Base-by-base conservation (phyloP, 2,888 invertebrate genomes). In the Drosophila hamatofila region DNA sequence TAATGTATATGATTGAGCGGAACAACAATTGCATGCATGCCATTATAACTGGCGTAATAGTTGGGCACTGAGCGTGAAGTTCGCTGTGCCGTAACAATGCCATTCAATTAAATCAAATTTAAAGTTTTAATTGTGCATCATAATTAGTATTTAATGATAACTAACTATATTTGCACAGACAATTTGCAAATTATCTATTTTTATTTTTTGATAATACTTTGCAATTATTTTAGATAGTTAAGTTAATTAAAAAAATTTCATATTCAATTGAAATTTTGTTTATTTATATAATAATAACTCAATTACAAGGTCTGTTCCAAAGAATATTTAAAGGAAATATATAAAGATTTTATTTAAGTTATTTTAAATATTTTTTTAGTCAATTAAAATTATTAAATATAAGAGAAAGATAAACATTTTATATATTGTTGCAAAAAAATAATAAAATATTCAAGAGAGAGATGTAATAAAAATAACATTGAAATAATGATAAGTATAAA, bases 1-100 rank as follows among this genome's bases (percentile, higher is more conserved):
- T 11, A 7, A 21, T 8, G 14, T 49, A 6, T 21, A n/a, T 37
- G 37, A 59, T 65, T 61, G 60, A 62, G 30, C 52, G 35, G 12
- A 46, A 44, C 12, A 55, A 55, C n/a, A 25, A n/a, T 30, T 30
- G 25, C 56, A 70, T 37, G 44, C 37, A 56, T 37, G 27, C 44
- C 41, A 57, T 37, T 59, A 33, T 59, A 42, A 25, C 49, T 72
- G 46, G 58, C 78, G 78, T 84, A 80, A 85, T 78, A 75, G 80
- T 86, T 85, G 87, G 52, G 76, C 84, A 80, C n/a, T 14, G 27
- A 77, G 69, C 85, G 75, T 87, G 84, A 85, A 82, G 80, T 80
- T 82, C 76, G 64, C 64, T 67, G 73, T 72, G 79, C 67, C 78
- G 72, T 65, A 70, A 80, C 85, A 83, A 83, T 74, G 49, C 59